Base-by-base conservation (phyloP, 1,140 invertebrate species). In the Colletes latitarsis region DNA sequence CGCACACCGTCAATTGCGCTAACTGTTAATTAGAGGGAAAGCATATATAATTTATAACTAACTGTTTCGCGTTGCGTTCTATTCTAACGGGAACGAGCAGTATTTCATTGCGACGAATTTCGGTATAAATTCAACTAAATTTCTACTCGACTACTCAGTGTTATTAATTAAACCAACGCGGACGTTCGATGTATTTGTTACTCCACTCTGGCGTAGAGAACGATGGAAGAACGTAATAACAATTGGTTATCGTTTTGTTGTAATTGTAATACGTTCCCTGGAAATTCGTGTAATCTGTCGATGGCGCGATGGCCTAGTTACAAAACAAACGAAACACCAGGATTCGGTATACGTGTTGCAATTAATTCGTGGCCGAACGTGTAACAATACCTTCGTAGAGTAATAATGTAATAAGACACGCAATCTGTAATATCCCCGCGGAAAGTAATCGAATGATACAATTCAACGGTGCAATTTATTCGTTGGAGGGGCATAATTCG, bases 11-110 rank as follows among this genome's bases (percentile, higher is more conserved):
- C 8, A 10, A 52, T 52, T 43, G 19, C 41, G 41, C 52, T 6
- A 57, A 79, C 77, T 79, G 69, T 79, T 79, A 79, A 79, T 79
- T 79, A 79, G 58, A 72, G 60, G n/a, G 77, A 12, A 12, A 64
- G 41, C 69, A 12, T 55, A 39, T 73, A 63, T 62, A 79, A 73
- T 79, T 72, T 46, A 64, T 52, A 79, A 73, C 77, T 52, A 79
- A 63, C 39, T 30, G 60, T 14, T 5, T 14, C 52, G 62, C 14
- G 1, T 10, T 30, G 55, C n/a, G 21, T 62, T 60, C n/a, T 39
- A 77, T 62, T 71, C 30, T 39, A 49, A 39, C 5, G 75, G 46
- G n/a, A 6, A 12, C 19, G 30, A 53, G n/a, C 39, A 17, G 49
- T 57, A 39, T 67, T 77, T n/a, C 62, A 21, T 39, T 19, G 49